A percentile compares a stretch with the other conserved stretches of the same genome.
Evolutionary conservation across 2,888 invertebrate species (phyloP).

Genomic region (Microctonus brassicae): DNA sequence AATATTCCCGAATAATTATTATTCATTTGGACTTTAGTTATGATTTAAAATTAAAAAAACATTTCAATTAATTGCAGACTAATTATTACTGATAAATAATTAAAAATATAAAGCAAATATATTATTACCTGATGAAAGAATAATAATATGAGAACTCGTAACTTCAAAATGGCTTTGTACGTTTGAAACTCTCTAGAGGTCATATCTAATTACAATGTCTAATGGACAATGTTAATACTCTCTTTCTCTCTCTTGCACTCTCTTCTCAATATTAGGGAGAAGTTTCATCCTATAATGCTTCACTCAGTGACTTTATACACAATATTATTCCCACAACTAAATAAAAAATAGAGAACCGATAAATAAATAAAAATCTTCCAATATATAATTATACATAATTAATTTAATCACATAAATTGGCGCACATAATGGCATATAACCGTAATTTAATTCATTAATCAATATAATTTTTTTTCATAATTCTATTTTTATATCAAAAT

Average conservation of each 20-base stretch:
- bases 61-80: not conserved
- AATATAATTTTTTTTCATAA: not conserved
- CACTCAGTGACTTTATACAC: constrained; percentile 4
- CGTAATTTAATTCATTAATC: not conserved
- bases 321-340: not conserved
- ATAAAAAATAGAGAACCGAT: not conserved
- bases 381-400: not conserved
- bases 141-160: constrained; percentile 13
- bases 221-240: constrained; percentile 32
- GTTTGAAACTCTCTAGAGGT: constrained; percentile 32
- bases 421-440: not conserved
- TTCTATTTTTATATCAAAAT: too few relatives aligned
- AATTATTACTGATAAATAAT: not conserved
- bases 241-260: constrained; percentile 5
- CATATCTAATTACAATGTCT: constrained; percentile 35
- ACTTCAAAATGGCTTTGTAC: constrained; percentile 8
- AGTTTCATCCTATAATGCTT: constrained; percentile 19
- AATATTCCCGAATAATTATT: not conserved
- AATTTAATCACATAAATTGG: not conserved
- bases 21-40: too few relatives aligned
- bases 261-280: constrained; percentile 6
- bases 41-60: not conserved
- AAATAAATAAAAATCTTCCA: not conserved
- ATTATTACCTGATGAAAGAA: constrained; percentile 7
- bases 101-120: constrained; percentile 13